phyloP scores from a whole-genome alignment of 2,888 invertebrate genomes.

The Rotaria sp. region DNA sequence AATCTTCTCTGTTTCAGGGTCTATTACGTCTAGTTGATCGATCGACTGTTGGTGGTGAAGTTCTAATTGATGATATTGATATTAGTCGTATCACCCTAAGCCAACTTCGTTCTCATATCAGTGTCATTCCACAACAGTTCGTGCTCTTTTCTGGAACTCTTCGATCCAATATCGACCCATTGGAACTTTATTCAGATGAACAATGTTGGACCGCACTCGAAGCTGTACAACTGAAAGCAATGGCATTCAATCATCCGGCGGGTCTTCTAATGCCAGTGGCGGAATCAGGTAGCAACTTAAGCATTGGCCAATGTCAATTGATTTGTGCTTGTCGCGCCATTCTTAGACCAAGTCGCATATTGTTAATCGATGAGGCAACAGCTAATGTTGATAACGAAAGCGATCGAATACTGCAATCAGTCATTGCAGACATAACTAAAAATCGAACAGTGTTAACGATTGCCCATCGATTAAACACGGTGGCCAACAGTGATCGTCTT shows the following conservation, averaged over 20 bases:
- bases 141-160: conserved; percentile 52
- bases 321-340: conserved; percentile 52
- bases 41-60: conserved; percentile 69
- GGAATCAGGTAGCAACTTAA: conserved; percentile 52
- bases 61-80: conserved; percentile 70
- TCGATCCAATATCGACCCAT: conserved; percentile 52
- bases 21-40: conserved; percentile 73
- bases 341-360: conserved; percentile 49
- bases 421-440: conserved; percentile 39
- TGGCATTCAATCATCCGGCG: conserved; percentile 47
- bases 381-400: conserved; percentile 51
- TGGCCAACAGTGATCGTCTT: conserved; percentile 82
- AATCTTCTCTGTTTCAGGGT: conserved; percentile 68
- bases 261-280: conserved; percentile 47
- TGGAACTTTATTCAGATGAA: conserved; percentile 47
- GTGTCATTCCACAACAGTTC: conserved; percentile 71
- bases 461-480: too few relatives aligned
- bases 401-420: conserved; percentile 39
- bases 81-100: conserved; percentile 64
- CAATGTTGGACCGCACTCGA: conserved; percentile 49
- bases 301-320: conserved; percentile 52
- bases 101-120: conserved; percentile 71
- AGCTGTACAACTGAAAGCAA: conserved; percentile 47
- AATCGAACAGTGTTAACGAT: conserved; percentile 41
- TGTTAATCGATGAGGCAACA: conserved; percentile 46